Evolutionary conservation across 2,797 vertebrate species (phyloP).

Genomic region (Paguma larvata): DNA sequence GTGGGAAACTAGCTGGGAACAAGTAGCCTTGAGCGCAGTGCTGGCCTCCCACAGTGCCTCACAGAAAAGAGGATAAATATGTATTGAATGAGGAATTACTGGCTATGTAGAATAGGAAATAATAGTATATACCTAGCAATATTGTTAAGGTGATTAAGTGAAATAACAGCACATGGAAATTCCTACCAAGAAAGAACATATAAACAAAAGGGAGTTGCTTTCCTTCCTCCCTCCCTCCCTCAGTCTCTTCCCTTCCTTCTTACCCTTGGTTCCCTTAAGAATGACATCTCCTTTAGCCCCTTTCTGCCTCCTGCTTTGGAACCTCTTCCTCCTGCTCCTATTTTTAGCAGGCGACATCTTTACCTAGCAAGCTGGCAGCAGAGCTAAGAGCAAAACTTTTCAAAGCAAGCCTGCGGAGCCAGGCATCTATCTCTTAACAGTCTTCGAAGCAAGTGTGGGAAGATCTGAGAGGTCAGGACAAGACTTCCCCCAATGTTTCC

Average conservation of each 20-base stretch:
- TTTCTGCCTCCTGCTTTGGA: slow-evolving; percentile 21
- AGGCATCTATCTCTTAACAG: not conserved
- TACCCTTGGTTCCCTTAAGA: not conserved
- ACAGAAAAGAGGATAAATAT: not conserved
- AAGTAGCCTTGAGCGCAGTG: not conserved
- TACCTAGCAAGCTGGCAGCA: not conserved
- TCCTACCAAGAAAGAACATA: not conserved
- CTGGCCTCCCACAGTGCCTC: not conserved
- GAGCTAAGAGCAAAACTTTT: slow-evolving; percentile 20
- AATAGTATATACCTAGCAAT: not conserved
- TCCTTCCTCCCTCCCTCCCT: not conserved
- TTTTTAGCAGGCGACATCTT: slow-evolving; percentile 18
- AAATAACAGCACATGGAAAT: not conserved
- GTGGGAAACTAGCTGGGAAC: not conserved
- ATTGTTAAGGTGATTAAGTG: not conserved
- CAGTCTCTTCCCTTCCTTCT: no score
- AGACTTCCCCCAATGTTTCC: not conserved
- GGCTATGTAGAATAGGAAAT: not conserved
- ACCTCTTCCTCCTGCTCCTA: not conserved
- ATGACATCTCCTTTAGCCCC: not conserved
- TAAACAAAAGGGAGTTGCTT: not conserved
- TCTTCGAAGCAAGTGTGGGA: not conserved
- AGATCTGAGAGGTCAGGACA: not conserved
- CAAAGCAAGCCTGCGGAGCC: not conserved
- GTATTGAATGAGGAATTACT: not conserved